These are phyloP conservation scores for Exaiptasia diaphana DNA, from an alignment of 64 coral and sea anemone genomes.

Conservation along the genomic window DNA sequence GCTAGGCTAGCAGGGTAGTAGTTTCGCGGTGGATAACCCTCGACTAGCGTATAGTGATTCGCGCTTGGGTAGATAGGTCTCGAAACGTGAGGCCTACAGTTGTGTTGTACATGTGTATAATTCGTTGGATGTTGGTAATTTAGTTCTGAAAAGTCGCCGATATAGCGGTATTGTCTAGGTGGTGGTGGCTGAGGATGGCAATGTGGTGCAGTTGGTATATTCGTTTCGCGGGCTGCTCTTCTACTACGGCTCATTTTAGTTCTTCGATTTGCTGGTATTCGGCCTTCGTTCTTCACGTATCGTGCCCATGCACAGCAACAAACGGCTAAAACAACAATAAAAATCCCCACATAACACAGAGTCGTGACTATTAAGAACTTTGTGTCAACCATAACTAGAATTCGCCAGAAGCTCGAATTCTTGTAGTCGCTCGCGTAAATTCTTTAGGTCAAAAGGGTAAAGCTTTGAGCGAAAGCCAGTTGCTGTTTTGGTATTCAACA, in stretches of 20 bases:
- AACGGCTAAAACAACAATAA: constrained; percentile 66
- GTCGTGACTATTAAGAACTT: constrained; percentile 80
- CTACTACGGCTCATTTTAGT: constrained; percentile 24
- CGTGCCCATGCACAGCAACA: constrained; percentile 83
- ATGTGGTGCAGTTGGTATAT: not conserved
- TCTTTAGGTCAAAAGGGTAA: constrained; percentile 3
- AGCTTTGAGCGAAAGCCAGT: not conserved
- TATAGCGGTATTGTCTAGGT: not conserved
- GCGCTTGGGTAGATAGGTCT: not conserved
- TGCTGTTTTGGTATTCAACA: not conserved
- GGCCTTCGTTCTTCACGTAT: constrained; percentile 47
- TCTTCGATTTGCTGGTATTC: constrained; percentile 10
- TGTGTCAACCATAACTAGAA: constrained; percentile 54
- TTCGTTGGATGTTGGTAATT: not conserved
- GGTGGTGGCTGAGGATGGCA: constrained; percentile 21
- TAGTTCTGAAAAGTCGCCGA: constrained; percentile 17
- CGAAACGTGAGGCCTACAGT: constrained; percentile 8
- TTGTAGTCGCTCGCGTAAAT: not conserved
- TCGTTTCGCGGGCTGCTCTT: constrained; percentile 18
- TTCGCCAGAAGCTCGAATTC: not conserved
- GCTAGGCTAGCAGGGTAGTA: constrained; percentile 41
- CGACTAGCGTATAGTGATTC: not conserved
- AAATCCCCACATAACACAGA: constrained; percentile 73
- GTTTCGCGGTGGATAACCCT: constrained; percentile 9
- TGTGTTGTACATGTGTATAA: not conserved